Evolutionary conservation across 1,140 invertebrate species (phyloP).

Genomic region (Andricus grossulariae): DNA sequence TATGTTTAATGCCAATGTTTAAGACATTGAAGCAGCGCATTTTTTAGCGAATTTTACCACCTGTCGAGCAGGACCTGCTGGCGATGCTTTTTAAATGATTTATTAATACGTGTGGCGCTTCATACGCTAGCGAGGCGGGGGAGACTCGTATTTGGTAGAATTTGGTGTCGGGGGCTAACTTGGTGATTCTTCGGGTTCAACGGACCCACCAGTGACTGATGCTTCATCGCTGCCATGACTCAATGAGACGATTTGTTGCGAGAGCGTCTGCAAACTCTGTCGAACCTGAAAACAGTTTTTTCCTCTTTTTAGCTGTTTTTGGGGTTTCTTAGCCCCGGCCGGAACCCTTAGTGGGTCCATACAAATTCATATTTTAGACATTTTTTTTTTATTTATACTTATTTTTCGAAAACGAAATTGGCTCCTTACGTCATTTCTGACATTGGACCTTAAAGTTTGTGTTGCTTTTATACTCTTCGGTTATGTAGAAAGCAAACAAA

Average conservation of each 20-base stretch:
- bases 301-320: background rate
- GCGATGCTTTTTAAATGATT: constrained; percentile 20
- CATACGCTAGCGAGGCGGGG: constrained; percentile 64
- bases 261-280: constrained; percentile 68
- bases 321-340: too few species aligned
- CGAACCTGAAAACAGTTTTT: constrained; percentile 57
- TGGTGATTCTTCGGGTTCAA: constrained; percentile 66
- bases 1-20: constrained; percentile 47
- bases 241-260: constrained; percentile 69
- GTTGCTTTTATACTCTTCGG: too few species aligned
- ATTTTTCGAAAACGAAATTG: too few species aligned
- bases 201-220: constrained; percentile 51
- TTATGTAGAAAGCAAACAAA: too few species aligned
- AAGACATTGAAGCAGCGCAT: constrained; percentile 47
- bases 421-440: too few species aligned
- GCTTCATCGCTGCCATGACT: constrained; percentile 58
- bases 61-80: constrained; percentile 41
- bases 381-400: too few species aligned
- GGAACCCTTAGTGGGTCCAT: too few species aligned
- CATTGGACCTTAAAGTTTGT: too few species aligned
- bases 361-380: too few species aligned
- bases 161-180: constrained; percentile 67
- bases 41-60: constrained; percentile 34
- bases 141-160: constrained; percentile 54
- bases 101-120: constrained; percentile 58